These are phyloP conservation scores for Parapsyche elsis DNA, from an alignment of 1,140 invertebrate species.

Conservation along the genomic window DNA sequence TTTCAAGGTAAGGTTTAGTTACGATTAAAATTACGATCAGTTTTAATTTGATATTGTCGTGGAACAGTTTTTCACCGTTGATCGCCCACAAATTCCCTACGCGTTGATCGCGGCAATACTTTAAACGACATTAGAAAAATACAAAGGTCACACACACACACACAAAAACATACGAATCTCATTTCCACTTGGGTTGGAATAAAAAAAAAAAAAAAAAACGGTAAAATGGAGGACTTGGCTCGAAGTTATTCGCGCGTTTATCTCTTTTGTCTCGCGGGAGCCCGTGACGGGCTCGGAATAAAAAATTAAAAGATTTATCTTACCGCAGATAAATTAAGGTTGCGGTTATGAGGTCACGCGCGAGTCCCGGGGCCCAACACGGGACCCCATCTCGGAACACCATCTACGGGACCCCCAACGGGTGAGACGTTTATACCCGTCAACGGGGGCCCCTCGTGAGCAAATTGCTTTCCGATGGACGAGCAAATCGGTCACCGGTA, in stretches of 20 bases:
- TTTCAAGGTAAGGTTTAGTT: too few relatives aligned
- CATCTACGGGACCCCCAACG: neutral
- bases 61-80: too few relatives aligned
- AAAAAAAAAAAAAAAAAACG: neutral
- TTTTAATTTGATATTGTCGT: too few relatives aligned
- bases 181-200: neutral
- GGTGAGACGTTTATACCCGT: neutral
- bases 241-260: conserved; percentile 1
- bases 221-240: neutral
- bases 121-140: too few relatives aligned
- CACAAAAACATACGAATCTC: neutral
- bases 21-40: too few relatives aligned
- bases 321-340: conserved; percentile 38
- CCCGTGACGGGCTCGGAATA: neutral
- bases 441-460: conserved; percentile 22
- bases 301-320: conserved; percentile 38
- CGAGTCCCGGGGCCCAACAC: conserved; percentile 2
- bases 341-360: conserved; percentile 37
- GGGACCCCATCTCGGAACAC: conserved; percentile 25
- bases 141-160: neutral
- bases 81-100: too few relatives aligned
- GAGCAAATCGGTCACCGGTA: conserved; percentile 26
- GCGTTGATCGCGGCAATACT: too few relatives aligned
- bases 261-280: conserved; percentile 23
- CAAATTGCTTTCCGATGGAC: conserved; percentile 34